A percentile compares a stretch with the other conserved stretches of the same genome.
phyloP scores from a whole-genome alignment of 2,797 vertebrate species.

The Sebastes minor region DNA sequence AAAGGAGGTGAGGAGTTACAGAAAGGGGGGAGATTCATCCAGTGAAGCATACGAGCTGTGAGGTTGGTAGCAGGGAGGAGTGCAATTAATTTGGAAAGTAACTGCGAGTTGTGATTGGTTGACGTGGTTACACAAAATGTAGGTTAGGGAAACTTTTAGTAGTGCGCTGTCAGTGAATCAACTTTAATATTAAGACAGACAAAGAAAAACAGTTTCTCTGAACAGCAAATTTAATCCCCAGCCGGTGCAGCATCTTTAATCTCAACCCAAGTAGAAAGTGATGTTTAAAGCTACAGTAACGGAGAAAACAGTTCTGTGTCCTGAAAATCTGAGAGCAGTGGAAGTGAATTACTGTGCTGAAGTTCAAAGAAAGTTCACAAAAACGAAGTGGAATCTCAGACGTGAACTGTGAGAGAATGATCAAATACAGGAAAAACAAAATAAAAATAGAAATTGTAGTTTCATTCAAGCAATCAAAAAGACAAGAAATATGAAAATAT shows the following conservation, averaged over 20 bases:
- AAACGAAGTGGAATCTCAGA: not conserved
- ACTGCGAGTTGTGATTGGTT: constrained; percentile 32
- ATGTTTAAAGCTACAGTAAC: constrained; percentile 1
- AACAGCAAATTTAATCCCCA: constrained; percentile 11
- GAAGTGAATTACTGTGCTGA: constrained; percentile 4
- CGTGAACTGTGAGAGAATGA: not conserved
- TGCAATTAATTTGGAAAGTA: not conserved
- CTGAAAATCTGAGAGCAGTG: constrained; percentile 1
- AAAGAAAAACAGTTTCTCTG: not conserved
- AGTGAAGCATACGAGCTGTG: not conserved
- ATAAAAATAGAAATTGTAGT: not conserved
- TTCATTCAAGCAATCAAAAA: not conserved
- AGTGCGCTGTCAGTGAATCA: not conserved
- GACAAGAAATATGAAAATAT: not conserved
- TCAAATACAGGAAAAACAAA: not conserved
- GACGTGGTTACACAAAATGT: constrained; percentile 2
- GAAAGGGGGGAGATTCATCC: constrained; percentile 24
- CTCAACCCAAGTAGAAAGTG: constrained; percentile 5
- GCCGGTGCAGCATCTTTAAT: constrained; percentile 10
- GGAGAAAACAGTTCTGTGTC: constrained; percentile 3
- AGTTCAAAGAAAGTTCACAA: constrained; percentile 1
- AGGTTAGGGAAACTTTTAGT: not conserved
- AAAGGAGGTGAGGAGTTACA: constrained; percentile 42
- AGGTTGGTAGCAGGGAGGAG: constrained; percentile 19
- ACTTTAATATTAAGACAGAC: not conserved